Percentiles rank a stretch among this genome's conserved stretches.
phyloP scores from a whole-genome alignment of 1,140 invertebrate species.

The Lasioglossum baleicum region DNA sequence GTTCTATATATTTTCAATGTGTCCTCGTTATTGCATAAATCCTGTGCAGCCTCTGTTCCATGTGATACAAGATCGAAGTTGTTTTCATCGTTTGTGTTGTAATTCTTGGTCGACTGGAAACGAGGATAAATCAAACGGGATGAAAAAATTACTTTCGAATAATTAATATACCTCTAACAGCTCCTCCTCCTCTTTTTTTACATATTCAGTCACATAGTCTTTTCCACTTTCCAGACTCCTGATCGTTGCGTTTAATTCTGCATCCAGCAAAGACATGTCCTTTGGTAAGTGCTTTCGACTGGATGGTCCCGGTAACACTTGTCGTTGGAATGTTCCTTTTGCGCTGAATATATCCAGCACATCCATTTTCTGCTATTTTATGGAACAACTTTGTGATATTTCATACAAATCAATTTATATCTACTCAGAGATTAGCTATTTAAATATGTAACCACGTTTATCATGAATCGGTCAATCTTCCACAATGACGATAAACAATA shows the following conservation, averaged over 20 bases:
- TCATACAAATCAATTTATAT: neutral
- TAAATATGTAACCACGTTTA: neutral
- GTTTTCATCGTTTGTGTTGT: neutral
- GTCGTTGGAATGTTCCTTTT: conserved; percentile 41
- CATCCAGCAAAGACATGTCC: conserved; percentile 7
- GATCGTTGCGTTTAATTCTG: neutral
- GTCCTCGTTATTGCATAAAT: conserved; percentile 49
- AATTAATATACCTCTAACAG: conserved; percentile 62
- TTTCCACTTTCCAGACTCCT: conserved; percentile 38
- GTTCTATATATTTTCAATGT: conserved; percentile 67
- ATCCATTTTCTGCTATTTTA: conserved; percentile 14
- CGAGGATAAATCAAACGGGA: conserved; percentile 35
- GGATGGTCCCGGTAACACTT: conserved; percentile 13
- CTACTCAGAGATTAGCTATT: neutral
- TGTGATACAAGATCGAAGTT: conserved; percentile 68
- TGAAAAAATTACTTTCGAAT: neutral
- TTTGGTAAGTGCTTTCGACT: conserved; percentile 11
- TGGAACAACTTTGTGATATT: neutral
- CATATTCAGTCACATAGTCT: conserved; percentile 67
- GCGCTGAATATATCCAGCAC: conserved; percentile 55
- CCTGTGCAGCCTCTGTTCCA: conserved; percentile 56
- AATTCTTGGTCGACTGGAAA: conserved; percentile 33
- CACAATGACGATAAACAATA: too few relatives aligned
- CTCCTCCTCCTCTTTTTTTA: conserved; percentile 65
- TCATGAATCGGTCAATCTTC: too few relatives aligned